Conservation (phyloP, 64 coral and sea anemone species). For the Stichodactyla helianthus region DNA sequence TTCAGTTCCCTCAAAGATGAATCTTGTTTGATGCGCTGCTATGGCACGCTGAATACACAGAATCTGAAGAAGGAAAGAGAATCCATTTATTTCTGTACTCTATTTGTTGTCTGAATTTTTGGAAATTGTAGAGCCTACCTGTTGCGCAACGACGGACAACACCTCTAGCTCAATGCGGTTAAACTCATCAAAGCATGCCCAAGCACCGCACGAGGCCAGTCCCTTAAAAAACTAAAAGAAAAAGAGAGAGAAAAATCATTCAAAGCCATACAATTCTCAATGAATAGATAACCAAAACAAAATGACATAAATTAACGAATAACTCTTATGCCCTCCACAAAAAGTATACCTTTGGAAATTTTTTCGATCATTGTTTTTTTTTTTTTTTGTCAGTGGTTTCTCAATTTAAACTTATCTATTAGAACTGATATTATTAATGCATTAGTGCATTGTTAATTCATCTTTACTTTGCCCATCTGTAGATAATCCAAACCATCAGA, state of each 20-base stretch:
- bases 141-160: conserved; percentile 85
- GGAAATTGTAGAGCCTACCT: conserved; percentile 21
- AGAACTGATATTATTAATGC: no score
- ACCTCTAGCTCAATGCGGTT: conserved; percentile 92
- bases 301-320: no score
- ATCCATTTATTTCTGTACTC: not conserved
- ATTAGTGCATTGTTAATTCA: not conserved
- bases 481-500: conserved; percentile 98
- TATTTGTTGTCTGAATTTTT: not conserved
- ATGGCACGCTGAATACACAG: conserved; percentile 80
- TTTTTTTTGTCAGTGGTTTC: not conserved
- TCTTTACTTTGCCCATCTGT: conserved; percentile 94
- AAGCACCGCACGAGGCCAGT: conserved; percentile 87
- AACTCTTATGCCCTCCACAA: no score
- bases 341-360: not conserved
- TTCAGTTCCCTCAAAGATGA: conserved; percentile 90
- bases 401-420: no score
- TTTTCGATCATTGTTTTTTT: not conserved
- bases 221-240: conserved; percentile 83
- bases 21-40: conserved; percentile 80
- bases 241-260: not conserved
- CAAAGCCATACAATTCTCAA: not conserved
- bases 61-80: conserved; percentile 36
- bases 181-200: conserved; percentile 95
- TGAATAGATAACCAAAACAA: not conserved